A percentile compares a stretch with the other conserved stretches of the same genome.
Evolutionary conservation across 2,888 invertebrate genomes (phyloP).

Genomic region (Pterostichus niger): DNA sequence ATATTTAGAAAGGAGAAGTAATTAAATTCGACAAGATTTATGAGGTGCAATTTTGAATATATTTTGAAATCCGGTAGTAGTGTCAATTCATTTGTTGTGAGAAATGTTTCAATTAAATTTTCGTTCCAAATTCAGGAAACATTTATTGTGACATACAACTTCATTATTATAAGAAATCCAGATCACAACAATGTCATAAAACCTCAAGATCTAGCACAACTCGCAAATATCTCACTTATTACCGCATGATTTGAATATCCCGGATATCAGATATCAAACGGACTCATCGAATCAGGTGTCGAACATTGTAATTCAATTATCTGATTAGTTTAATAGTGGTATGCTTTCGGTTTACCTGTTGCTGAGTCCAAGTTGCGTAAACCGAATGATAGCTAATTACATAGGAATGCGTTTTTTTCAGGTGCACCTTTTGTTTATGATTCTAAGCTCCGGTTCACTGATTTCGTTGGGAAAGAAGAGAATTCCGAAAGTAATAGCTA

Average conservation of each 20-base stretch:
- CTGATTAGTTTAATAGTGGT: conserved; percentile 48
- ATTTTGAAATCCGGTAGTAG: too few relatives aligned
- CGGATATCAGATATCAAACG: conserved; percentile 15
- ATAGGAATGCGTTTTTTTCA: conserved; percentile 51
- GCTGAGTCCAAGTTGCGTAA: conserved; percentile 24
- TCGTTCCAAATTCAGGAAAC: too few relatives aligned
- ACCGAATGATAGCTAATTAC: conserved; percentile 31
- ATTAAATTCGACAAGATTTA: too few relatives aligned
- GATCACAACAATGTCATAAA: conserved; percentile 6
- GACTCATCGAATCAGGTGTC: conserved; percentile 18
- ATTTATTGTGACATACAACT: not conserved
- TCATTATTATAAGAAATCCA: not conserved
- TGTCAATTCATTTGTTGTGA: too few relatives aligned
- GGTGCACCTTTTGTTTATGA: conserved; percentile 46
- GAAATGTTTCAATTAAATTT: too few relatives aligned
- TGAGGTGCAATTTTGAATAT: too few relatives aligned
- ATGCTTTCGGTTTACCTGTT: conserved; percentile 38
- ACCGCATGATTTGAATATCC: conserved; percentile 26
- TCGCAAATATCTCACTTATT: not conserved
- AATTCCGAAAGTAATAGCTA: conserved; percentile 43
- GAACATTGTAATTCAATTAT: conserved; percentile 54
- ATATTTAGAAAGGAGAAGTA: too few relatives aligned
- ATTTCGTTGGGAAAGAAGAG: conserved; percentile 22
- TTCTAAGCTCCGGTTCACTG: conserved; percentile 29
- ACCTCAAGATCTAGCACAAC: not conserved